Percentiles rank a stretch among this genome's conserved stretches.
Evolutionary conservation across 92 coral and sea anemone species (phyloP).

Genomic region (Bergia puertoricense): DNA sequence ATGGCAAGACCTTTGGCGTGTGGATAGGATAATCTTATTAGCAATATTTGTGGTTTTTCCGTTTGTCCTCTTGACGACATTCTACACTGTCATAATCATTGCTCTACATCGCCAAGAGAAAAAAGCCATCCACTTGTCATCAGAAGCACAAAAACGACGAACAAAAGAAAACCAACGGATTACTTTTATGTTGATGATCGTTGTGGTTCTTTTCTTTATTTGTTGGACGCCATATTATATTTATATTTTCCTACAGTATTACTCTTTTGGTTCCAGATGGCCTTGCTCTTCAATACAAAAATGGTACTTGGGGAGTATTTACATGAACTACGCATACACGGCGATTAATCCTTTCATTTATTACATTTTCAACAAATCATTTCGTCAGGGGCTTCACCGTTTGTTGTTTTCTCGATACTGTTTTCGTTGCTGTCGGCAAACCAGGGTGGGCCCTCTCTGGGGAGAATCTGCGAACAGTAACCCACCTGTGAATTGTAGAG

Average conservation of each 20-base stretch:
- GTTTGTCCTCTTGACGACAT: not conserved
- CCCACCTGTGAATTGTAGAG: too few relatives aligned
- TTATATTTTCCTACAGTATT: not conserved
- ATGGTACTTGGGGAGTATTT: not conserved
- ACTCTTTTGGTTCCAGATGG: not conserved
- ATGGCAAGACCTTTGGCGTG: conserved; percentile 2
- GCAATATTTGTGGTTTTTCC: not conserved
- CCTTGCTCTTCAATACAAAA: not conserved
- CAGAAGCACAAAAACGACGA: not conserved
- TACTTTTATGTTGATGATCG: not conserved
- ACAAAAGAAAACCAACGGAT: not conserved
- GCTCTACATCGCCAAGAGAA: not conserved
- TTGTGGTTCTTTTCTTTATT: not conserved
- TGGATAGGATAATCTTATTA: not conserved
- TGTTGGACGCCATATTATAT: not conserved
- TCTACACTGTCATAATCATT: not conserved
- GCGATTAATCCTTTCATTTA: not conserved
- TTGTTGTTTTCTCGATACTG: not conserved
- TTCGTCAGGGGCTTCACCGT: not conserved
- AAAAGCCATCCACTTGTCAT: not conserved
- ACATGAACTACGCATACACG: not conserved
- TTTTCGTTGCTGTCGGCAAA: not conserved
- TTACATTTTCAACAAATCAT: not conserved
- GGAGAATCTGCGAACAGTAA: not conserved
- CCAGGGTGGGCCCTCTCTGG: not conserved